A percentile compares a stretch with the other conserved stretches of the same genome.
Conservation (phyloP, 2,797 vertebrate genomes). For the Melopsittacus undulatus region DNA sequence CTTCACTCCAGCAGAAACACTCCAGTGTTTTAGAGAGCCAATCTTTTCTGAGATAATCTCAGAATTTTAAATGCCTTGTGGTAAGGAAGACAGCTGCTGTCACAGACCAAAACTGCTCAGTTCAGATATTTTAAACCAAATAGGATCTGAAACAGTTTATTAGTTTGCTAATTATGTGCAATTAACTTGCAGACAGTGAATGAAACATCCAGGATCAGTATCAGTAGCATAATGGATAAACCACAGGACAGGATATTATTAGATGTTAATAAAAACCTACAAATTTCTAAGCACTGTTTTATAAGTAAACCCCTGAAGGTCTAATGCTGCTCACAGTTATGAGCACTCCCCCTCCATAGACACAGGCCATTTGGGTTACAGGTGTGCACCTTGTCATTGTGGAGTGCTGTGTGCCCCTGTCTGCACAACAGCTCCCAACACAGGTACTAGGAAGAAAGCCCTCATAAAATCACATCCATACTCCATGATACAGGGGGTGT, state of each 20-base stretch:
- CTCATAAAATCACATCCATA: background rate
- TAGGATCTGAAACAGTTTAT: background rate
- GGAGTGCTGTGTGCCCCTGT: background rate
- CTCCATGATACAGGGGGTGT: rapidly evolving
- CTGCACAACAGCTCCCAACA: background rate
- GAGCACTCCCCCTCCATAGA: rapidly evolving
- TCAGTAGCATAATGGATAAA: background rate
- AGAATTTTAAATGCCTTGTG: background rate
- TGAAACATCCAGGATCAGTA: background rate
- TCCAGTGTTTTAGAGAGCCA: background rate
- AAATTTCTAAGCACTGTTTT: background rate
- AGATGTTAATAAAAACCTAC: background rate
- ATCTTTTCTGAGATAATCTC: background rate
- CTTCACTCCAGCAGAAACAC: background rate
- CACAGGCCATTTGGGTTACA: rapidly evolving
- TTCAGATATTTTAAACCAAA: background rate
- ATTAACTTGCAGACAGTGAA: background rate
- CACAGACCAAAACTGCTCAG: background rate
- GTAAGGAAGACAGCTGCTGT: background rate
- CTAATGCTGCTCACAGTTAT: background rate
- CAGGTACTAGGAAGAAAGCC: background rate
- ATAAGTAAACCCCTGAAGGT: background rate
- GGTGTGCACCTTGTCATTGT: rapidly evolving
- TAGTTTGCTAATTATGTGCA: background rate
- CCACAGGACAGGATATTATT: background rate